Percentiles rank a stretch among this genome's conserved stretches.
Evolutionary conservation across 2,113 vertebrate genomes (phyloP).

Genomic region (Ariopsis seemanni): DNA sequence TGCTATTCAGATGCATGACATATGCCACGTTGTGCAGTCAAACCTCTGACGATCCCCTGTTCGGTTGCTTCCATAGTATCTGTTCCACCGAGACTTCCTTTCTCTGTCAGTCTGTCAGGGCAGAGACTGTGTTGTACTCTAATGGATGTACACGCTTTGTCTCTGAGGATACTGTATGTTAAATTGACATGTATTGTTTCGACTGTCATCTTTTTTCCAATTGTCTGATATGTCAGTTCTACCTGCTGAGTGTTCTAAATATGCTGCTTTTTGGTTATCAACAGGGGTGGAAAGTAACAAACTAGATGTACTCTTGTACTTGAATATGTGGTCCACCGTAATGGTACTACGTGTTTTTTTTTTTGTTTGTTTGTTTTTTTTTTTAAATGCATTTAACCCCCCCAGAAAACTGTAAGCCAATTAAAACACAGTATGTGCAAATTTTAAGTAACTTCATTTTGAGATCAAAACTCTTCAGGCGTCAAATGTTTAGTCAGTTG

Average conservation of each 20-base stretch:
- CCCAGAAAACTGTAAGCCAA: neutral
- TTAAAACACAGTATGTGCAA: neutral
- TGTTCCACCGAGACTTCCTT: neutral
- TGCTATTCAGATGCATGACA: slow-evolving; percentile 4
- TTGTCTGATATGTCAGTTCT: neutral
- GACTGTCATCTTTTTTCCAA: neutral
- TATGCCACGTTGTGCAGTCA: neutral
- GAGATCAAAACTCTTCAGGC: neutral
- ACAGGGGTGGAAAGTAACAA: neutral
- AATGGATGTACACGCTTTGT: neutral
- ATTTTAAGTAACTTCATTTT: neutral
- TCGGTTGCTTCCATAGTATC: neutral
- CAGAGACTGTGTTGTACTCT: neutral
- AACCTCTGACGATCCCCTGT: neutral
- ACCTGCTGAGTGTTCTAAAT: neutral
- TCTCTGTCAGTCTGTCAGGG: neutral
- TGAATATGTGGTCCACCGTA: neutral
- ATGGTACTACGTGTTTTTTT: neutral
- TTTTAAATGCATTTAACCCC: neutral
- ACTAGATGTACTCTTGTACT: neutral
- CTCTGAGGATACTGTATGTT: neutral
- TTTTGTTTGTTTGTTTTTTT: no score
- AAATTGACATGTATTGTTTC: slow-evolving; percentile 15
- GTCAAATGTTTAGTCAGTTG: neutral
- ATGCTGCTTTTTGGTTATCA: neutral